phyloP scores from a whole-genome alignment of 2,113 vertebrate genomes.

The Labeo rohita region DNA sequence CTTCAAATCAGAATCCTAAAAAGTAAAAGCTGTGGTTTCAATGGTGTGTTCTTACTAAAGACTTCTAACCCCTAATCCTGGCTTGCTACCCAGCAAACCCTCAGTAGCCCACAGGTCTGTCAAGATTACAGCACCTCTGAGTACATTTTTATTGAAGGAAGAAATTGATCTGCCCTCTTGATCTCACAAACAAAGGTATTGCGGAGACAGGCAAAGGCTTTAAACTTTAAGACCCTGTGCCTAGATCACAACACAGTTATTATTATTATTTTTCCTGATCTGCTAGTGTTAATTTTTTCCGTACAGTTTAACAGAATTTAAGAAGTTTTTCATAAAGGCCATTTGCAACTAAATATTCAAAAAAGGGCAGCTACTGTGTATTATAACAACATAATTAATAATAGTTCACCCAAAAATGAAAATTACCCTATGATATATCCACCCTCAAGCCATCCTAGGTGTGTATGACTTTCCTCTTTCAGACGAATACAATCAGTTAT shows the following conservation, averaged over 20 bases:
- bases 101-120: constrained; percentile 46
- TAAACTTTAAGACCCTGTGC: constrained; percentile 12
- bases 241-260: background rate
- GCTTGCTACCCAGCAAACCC: background rate
- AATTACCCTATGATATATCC: too few relatives aligned
- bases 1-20: too few relatives aligned
- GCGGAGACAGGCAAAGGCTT: constrained; percentile 19
- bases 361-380: too few relatives aligned
- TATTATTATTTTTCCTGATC: background rate
- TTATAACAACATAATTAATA: too few relatives aligned
- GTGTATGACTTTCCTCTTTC: too few relatives aligned
- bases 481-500: too few relatives aligned
- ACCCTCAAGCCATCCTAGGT: too few relatives aligned
- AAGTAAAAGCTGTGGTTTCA: background rate
- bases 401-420: too few relatives aligned
- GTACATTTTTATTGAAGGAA: constrained; percentile 57
- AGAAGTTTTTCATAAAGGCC: background rate
- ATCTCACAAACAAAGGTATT: constrained; percentile 50
- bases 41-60: background rate
- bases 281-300: background rate
- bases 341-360: too few relatives aligned
- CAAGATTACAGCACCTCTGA: constrained; percentile 57
- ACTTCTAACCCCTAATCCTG: constrained; percentile 26
- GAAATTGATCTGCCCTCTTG: constrained; percentile 57
- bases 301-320: background rate